Evolutionary conservation across 2,797 vertebrate species (phyloP).

Genomic region (Lithobates sylvaticus): DNA sequence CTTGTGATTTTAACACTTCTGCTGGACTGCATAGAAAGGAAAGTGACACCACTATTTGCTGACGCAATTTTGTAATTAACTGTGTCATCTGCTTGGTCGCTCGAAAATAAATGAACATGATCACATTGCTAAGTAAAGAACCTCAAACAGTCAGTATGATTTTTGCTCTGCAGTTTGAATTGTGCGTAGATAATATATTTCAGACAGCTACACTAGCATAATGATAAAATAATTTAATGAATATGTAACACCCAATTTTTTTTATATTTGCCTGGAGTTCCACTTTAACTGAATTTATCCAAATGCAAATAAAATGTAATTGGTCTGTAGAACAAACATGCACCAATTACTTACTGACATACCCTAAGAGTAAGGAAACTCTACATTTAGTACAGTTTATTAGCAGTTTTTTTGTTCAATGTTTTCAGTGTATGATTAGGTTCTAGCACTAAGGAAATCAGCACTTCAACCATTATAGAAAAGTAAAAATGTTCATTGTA

Average conservation of each 20-base stretch:
- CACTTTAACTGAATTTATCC: not conserved
- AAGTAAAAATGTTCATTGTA: slow-evolving; percentile 92
- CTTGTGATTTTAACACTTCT: too few species aligned
- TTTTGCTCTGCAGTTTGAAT: not conserved
- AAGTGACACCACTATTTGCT: too few species aligned
- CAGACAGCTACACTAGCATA: not conserved
- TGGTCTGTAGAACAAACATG: not conserved
- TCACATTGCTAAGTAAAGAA: not conserved
- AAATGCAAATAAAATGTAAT: not conserved
- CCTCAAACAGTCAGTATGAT: not conserved
- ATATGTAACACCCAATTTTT: not conserved
- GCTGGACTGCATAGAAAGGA: too few species aligned
- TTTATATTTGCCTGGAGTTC: not conserved
- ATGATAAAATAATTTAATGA: not conserved
- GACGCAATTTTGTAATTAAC: too few species aligned
- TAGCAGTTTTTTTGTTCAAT: slow-evolving; percentile 81
- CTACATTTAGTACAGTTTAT: slow-evolving; percentile 71
- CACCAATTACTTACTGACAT: not conserved
- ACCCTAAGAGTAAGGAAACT: not conserved
- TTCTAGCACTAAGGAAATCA: slow-evolving; percentile 93
- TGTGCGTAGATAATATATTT: not conserved
- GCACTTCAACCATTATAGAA: slow-evolving; percentile 94
- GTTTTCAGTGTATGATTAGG: slow-evolving; percentile 81
- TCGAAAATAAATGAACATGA: too few species aligned
- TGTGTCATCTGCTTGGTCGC: too few species aligned